Base-by-base conservation (phyloP, 2,888 invertebrate species). In the Spilarctia lutea region DNA sequence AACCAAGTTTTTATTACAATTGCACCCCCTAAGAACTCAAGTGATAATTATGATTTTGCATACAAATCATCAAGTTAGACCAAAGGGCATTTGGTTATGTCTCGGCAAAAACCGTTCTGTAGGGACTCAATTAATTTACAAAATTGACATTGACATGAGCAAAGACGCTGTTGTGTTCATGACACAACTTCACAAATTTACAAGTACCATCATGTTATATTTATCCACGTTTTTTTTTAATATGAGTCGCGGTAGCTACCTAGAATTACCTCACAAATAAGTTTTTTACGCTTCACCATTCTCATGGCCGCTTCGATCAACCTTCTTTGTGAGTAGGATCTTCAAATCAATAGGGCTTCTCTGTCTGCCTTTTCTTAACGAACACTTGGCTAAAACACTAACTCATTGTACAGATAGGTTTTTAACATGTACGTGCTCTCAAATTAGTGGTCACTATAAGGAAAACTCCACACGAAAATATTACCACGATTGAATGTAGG, bases 401-500 rank as follows among this genome's bases (percentile, higher is more conserved):
- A 0, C 45, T 13, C 18, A 18, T 13, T 27, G 27, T 65, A 30
- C 1, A 71, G n/a, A 70, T 65, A 65, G 16, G 4, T 16, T 74
- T 80, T 81, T 74, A 73, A 35, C 7, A 30, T 66, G 30, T 27
- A 65, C 76, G 65, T 16, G 35, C 79, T 68, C 74, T 76, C 73
- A 80, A 82, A 82, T 81, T 78, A 79, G 73, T 72, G 66, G 27
- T 39, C 45, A 35, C 33, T 68, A 48, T 72, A 75, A 72, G 39
- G 60, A n/a, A 69, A 75, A 75, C 73, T 79, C 20, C 72, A 68
- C 45, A 75, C 69, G 72, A 79, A 79, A 77, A 82, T 77, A 79
- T 79, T 79, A 75, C 75, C 60, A 63, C 68, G 74, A 45, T 52
- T 68, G 73, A 80, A 77, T 76, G 35, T 72, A 65, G n/a, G 65